These are phyloP conservation scores for Myotis myotis DNA, from an alignment of 2,797 vertebrate species.

Conservation along the genomic window DNA sequence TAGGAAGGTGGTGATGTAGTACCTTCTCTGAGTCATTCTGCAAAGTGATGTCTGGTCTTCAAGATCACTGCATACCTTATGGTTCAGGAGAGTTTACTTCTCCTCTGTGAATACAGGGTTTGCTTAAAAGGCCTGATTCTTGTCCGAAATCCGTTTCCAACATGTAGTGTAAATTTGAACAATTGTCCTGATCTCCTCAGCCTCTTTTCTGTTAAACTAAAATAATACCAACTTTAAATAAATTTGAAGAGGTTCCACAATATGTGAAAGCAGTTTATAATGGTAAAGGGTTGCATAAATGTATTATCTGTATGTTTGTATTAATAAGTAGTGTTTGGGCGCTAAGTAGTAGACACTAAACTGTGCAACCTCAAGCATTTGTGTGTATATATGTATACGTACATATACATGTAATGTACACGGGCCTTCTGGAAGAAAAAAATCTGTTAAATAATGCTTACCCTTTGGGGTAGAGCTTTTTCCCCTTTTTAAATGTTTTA, in stretches of 20 bases:
- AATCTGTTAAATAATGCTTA: neutral
- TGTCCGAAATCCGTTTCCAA: neutral
- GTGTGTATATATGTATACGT: neutral
- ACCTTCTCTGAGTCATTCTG: neutral
- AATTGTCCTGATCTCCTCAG: neutral
- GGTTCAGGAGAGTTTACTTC: neutral
- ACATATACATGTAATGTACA: neutral
- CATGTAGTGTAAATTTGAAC: neutral
- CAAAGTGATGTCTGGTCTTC: neutral
- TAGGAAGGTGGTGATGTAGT: neutral
- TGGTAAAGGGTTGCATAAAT: neutral
- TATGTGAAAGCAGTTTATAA: neutral
- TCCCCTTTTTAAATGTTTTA: neutral
- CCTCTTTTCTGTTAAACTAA: slow-evolving; percentile 18
- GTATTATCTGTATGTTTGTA: neutral
- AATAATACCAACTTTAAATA: neutral
- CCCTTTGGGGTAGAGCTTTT: neutral
- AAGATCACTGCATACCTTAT: neutral
- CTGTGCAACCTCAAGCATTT: neutral
- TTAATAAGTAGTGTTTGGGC: neutral
- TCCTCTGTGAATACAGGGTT: neutral
- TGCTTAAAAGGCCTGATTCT: neutral
- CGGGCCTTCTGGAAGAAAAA: neutral
- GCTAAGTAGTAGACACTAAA: neutral
- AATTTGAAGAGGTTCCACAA: neutral